Evolutionary conservation across 2,888 invertebrate genomes (phyloP).

Genomic region (Scrobipalpa costella): DNA sequence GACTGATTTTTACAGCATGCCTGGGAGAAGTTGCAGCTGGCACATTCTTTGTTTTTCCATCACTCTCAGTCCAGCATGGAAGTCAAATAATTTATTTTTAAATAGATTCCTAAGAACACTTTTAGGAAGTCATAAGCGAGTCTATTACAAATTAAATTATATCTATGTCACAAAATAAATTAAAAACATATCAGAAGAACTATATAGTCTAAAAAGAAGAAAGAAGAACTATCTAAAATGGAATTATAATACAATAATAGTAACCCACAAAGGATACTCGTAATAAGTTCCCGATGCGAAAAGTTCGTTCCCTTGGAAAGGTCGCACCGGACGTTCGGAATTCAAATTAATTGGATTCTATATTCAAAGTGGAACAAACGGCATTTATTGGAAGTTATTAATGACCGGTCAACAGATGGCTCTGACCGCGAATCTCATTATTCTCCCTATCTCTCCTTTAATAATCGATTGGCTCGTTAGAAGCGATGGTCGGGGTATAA

Average conservation of each 20-base stretch:
- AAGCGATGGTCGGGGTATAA: background rate
- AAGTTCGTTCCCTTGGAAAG: constrained; percentile 22
- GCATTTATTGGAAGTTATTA: constrained; percentile 50
- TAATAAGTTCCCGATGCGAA: constrained; percentile 18
- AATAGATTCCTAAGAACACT: too few relatives aligned
- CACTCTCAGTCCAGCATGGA: too few relatives aligned
- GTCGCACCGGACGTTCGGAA: constrained; percentile 35
- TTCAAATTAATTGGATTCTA: constrained; percentile 53
- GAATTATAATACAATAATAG: constrained; percentile 3
- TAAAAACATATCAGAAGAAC: background rate
- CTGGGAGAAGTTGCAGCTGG: too few relatives aligned
- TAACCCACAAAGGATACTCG: constrained; percentile 14
- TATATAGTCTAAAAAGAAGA: too few relatives aligned
- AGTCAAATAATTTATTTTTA: too few relatives aligned
- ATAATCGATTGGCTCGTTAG: constrained; percentile 22
- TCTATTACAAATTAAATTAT: too few relatives aligned
- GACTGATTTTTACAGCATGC: too few relatives aligned
- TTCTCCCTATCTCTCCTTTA: constrained; percentile 25
- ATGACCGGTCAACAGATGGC: constrained; percentile 56
- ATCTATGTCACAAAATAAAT: too few relatives aligned
- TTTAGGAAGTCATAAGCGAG: too few relatives aligned
- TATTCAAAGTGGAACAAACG: constrained; percentile 52
- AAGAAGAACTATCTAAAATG: background rate
- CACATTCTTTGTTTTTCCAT: too few relatives aligned
- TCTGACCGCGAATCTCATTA: constrained; percentile 42